Percentiles rank a stretch among this genome's conserved stretches.
phyloP scores from a whole-genome alignment of 2,888 invertebrate genomes.

The Synanthedon andrenaeformis region DNA sequence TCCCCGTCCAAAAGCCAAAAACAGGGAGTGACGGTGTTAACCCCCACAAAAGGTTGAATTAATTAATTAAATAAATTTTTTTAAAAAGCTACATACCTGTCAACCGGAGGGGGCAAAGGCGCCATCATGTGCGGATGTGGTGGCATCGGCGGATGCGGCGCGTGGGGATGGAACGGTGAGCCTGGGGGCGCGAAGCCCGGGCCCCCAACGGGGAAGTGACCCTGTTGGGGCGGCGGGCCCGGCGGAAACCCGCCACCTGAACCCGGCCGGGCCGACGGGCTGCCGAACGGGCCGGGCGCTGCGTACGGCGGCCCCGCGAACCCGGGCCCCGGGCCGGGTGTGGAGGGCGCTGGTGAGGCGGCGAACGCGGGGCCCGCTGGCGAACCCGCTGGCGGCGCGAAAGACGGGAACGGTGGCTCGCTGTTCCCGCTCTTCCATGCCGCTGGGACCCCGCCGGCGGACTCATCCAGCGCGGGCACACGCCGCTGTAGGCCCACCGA shows the following conservation, averaged over 20 bases:
- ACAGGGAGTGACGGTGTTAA: too few species aligned
- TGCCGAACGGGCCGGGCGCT: constrained; percentile 74
- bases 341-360: constrained; percentile 77
- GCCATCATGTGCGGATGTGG: constrained; percentile 72
- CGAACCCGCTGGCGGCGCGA: constrained; percentile 84
- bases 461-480: constrained; percentile 68
- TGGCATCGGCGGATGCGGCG: constrained; percentile 89
- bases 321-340: constrained; percentile 80
- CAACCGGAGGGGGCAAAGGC: constrained; percentile 81
- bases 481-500: constrained; percentile 88
- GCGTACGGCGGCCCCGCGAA: constrained; percentile 76
- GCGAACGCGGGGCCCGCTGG: constrained; percentile 78
- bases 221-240: constrained; percentile 74
- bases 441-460: constrained; percentile 53
- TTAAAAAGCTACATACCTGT: constrained; percentile 69
- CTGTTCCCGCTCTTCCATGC: constrained; percentile 80
- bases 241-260: constrained; percentile 88
- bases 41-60: too few species aligned
- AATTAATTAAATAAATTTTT: too few species aligned
- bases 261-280: constrained; percentile 77
- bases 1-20: too few species aligned
- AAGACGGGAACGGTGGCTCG: constrained; percentile 77
- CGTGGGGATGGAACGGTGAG: constrained; percentile 84
- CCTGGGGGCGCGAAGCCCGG: constrained; percentile 81
- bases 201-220: constrained; percentile 74